Conservation (phyloP, 2,888 invertebrate genomes). For the Leptopilina myrica region DNA sequence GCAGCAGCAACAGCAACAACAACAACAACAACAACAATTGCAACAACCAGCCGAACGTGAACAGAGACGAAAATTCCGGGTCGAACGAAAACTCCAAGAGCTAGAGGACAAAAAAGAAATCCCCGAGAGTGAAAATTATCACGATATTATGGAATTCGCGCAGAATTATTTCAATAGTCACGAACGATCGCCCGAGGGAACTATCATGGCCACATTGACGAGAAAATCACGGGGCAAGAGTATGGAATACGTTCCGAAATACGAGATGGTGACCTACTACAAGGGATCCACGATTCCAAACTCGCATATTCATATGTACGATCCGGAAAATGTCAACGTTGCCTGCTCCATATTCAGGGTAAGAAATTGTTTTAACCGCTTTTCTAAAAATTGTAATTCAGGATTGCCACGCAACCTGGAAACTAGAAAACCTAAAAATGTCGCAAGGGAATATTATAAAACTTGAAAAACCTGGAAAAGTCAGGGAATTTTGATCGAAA, state of each 20-base stretch:
- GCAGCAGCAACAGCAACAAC: conserved; percentile 44
- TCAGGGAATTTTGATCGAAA: too few species aligned
- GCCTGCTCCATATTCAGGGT: conserved; percentile 95
- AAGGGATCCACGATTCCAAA: conserved; percentile 93
- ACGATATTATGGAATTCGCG: conserved; percentile 95
- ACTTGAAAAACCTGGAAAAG: too few species aligned
- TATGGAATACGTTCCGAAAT: conserved; percentile 89
- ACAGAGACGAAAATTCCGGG: conserved; percentile 89
- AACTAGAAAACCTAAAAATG: too few species aligned
- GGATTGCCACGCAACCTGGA: too few species aligned
- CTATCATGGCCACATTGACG: conserved; percentile 91
- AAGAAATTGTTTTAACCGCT: conserved; percentile 61
- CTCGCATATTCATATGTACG: conserved; percentile 96
- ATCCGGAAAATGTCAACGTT: conserved; percentile 93
- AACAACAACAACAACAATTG: conserved; percentile 62
- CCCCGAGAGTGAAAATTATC: conserved; percentile 77
- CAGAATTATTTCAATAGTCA: conserved; percentile 95
- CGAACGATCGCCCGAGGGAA: conserved; percentile 90
- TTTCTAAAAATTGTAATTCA: too few species aligned
- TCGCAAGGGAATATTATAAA: too few species aligned
- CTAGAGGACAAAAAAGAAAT: conserved; percentile 81
- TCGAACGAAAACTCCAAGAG: conserved; percentile 91
- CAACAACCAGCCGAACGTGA: conserved; percentile 82
- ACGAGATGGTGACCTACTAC: conserved; percentile 94
- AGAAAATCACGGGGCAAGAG: conserved; percentile 84